Base-by-base conservation (phyloP, 2,888 invertebrate species). In the Teleogryllus oceanicus region DNA sequence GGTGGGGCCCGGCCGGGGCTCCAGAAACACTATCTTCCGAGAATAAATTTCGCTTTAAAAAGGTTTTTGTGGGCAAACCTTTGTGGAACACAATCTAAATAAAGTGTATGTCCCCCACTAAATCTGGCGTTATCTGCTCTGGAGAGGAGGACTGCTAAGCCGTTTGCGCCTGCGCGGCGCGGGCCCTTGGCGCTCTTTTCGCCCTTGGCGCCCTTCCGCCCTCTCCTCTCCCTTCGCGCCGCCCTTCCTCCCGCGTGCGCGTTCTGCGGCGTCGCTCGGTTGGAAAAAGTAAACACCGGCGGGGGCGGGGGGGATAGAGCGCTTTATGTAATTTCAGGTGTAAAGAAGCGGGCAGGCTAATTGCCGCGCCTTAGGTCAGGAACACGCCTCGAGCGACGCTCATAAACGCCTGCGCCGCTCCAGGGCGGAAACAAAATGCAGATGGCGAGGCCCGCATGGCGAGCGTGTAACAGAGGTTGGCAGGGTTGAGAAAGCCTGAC, bases 41-140 rank as follows among this genome's bases (percentile, higher is more conserved):
- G 62, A 62, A 62, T 62, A 62, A 62, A 62, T 62, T 62, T 62
- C 62, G 13, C 62, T 62, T 62, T 62, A 62, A 62, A 62, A 62
- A 62, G 62, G 62, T 62, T 62, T 62, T 62, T 62, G 62, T n/a
- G 62, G 62, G 62, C n/a, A 62, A 62, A 62, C 62, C 62, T 62
- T 62, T 62, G 62, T 62, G 62, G 62, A 62, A n/a, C n/a, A 62
- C 62, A 62, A 62, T 62, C 62, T 62, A 62, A 62, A 62, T 62
- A 62, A 62, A 62, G 62, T 62, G 62, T 62, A 62, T 62, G 62
- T 62, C 62, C 62, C 37, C 62, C n/a, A 62, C 62, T 62, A 62
- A 62, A 62, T 62, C 62, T 62, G 62, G 62, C n/a, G 62, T 62
- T 62, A 62, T 62, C 62, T 62, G 62, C 62, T 3, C n/a, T 62